A percentile compares a stretch with the other conserved stretches of the same genome.
Conservation (phyloP, 2,113 vertebrate genomes). For the Emydocephalus ijimae region DNA sequence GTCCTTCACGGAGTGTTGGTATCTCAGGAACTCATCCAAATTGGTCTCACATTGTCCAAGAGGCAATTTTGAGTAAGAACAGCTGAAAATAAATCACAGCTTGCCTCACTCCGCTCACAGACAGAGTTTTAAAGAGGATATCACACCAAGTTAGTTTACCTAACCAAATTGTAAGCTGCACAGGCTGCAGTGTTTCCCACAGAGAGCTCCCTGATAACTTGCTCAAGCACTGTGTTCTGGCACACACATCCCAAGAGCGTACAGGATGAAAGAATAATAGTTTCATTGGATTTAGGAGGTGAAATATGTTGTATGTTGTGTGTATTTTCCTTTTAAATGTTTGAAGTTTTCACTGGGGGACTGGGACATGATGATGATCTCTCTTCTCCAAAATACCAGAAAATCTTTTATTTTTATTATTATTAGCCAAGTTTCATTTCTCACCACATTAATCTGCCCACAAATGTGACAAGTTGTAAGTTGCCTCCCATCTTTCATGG, state of each 20-base stretch:
- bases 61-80: neutral
- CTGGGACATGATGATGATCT: neutral
- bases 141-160: slow-evolving; percentile 63
- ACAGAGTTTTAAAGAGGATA: slow-evolving; percentile 55
- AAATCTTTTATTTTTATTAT: neutral
- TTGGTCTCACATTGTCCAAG: neutral
- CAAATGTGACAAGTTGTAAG: neutral
- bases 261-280: slow-evolving; percentile 27
- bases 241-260: slow-evolving; percentile 16
- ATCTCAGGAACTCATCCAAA: slow-evolving; percentile 19
- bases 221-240: slow-evolving; percentile 49
- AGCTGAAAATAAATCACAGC: slow-evolving; percentile 25
- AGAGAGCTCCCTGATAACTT: slow-evolving; percentile 55
- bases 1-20: slow-evolving; percentile 20
- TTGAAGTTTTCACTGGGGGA: slow-evolving; percentile 4
- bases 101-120: slow-evolving; percentile 47
- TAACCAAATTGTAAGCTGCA: slow-evolving; percentile 49
- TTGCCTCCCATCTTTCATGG: neutral
- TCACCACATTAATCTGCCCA: neutral
- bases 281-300: neutral
- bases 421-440: neutral
- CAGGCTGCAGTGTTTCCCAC: slow-evolving; percentile 33
- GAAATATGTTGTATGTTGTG: neutral
- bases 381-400: neutral
- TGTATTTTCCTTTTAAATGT: neutral